These are phyloP conservation scores for Pseudonaja textilis DNA, from an alignment of 2,113 vertebrate genomes.

Conservation along the genomic window DNA sequence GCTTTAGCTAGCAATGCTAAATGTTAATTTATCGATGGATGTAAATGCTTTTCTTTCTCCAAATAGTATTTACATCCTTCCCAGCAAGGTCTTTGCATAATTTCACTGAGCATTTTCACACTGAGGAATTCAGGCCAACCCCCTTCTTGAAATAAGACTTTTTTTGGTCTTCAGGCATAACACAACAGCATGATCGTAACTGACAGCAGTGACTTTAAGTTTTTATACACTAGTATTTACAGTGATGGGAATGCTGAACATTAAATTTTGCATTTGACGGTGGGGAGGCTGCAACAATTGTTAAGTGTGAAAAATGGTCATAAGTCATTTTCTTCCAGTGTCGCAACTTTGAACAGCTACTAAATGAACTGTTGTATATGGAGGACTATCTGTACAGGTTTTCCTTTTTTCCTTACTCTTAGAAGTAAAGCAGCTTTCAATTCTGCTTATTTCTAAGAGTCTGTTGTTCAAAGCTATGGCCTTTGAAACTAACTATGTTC, in stretches of 20 bases:
- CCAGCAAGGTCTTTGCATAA: not conserved
- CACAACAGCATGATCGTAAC: not conserved
- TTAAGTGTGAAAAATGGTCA: no score
- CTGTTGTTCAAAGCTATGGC: no score
- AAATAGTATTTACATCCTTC: not conserved
- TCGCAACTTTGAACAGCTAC: no score
- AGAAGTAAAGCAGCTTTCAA: not conserved
- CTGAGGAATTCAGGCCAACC: not conserved
- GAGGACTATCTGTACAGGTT: no score
- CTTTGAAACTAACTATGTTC: not conserved
- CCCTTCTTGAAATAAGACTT: not conserved
- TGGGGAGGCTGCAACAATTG: no score
- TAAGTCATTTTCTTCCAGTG: no score
- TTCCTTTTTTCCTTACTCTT: not conserved
- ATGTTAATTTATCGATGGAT: not conserved
- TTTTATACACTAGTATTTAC: not conserved
- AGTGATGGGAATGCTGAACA: not conserved
- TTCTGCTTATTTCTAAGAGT: no score
- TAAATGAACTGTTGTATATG: no score
- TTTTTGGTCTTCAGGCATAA: not conserved
- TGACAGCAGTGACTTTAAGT: not conserved
- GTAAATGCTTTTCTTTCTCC: not conserved
- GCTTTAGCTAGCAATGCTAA: not conserved
- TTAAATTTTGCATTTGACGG: not conserved
- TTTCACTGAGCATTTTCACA: not conserved